Base-by-base conservation (phyloP, 2,797 vertebrate species). In the Gymnothorax reevesii region DNA sequence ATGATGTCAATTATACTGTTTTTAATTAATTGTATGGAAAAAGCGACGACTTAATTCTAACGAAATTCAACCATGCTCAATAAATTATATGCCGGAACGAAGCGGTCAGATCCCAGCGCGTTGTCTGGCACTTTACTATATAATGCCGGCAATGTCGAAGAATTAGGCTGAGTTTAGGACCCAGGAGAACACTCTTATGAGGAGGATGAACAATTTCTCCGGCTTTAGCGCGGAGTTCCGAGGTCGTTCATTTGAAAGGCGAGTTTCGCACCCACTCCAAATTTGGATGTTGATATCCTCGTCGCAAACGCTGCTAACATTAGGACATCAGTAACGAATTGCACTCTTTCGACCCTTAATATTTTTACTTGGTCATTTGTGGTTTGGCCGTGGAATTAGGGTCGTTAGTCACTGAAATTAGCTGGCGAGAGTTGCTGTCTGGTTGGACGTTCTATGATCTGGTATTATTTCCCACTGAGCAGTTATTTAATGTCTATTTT, bases 131-230 rank as follows among this genome's bases (percentile, higher is more conserved):
- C 17, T 42, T 17, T 33, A 49, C 4, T 1, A 42, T 17, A 15
- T 42, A 7, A 55, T 7, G 17, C 4, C 33, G 42, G 54, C 10
- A 52, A 17, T 49, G 0, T 20, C 0, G 3, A 17, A n/a, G 52
- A 80, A 55, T 7, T n/a, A 22, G 3, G 69, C 87, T 5, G 90
- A 93, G 84, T 77, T 91, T 96, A 95, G 95, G 95, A 96, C 95
- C 95, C 91, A 57, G 92, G 90, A 89, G 54, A 10, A 22, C 5
- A 59, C 52, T 69, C 59, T 64, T 20, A 73, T 54, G 88, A 85
- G 59, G 71, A 88, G 88, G 91, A 89, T 88, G 92, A 92, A 86
- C 89, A 55, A 10, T 49, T 80, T 71, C 82, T 52, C 64, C 60
- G 60, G 86, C 83, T 66, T 86, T 83, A 75, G 87, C 82, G 73